Conservation (phyloP, 1,140 invertebrate species). For the Vanessa tameamea region DNA sequence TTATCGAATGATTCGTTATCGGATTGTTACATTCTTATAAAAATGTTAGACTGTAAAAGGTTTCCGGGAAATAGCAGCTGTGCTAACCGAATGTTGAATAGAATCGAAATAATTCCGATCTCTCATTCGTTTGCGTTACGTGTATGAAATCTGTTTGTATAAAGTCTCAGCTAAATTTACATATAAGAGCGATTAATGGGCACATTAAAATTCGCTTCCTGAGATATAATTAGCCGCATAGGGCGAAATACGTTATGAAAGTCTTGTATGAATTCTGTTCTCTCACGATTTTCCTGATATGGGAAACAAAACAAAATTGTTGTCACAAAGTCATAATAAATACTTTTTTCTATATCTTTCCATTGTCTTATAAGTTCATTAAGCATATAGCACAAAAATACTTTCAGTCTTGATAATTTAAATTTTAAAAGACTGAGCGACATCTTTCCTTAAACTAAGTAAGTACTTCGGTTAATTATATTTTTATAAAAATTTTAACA, state of each 20-base stretch:
- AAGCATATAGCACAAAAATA: no score
- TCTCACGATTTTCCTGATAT: background rate
- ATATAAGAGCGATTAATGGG: slow-evolving; percentile 18
- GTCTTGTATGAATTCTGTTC: background rate
- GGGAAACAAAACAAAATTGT: no score
- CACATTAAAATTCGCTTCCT: slow-evolving; percentile 6
- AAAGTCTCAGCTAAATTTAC: slow-evolving; percentile 9
- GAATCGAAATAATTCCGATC: slow-evolving; percentile 19
- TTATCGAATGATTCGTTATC: slow-evolving; percentile 13
- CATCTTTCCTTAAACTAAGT: no score
- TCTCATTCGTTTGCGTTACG: background rate
- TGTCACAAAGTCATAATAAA: no score
- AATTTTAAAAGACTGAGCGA: no score
- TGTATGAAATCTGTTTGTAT: slow-evolving; percentile 24
- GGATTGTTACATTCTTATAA: slow-evolving; percentile 11
- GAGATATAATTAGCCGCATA: slow-evolving; percentile 15
- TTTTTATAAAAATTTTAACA: no score
- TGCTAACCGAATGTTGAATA: slow-evolving; percentile 17
- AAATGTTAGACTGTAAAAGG: slow-evolving; percentile 2
- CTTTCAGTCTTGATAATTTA: no score
- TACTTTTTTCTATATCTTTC: no score
- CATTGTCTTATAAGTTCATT: no score
- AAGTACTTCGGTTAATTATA: no score
- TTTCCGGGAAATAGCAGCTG: slow-evolving; percentile 22
- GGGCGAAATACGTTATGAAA: background rate